These are phyloP conservation scores for Paralichthys olivaceus DNA, from an alignment of 2,113 vertebrate species.

Conservation along the genomic window DNA sequence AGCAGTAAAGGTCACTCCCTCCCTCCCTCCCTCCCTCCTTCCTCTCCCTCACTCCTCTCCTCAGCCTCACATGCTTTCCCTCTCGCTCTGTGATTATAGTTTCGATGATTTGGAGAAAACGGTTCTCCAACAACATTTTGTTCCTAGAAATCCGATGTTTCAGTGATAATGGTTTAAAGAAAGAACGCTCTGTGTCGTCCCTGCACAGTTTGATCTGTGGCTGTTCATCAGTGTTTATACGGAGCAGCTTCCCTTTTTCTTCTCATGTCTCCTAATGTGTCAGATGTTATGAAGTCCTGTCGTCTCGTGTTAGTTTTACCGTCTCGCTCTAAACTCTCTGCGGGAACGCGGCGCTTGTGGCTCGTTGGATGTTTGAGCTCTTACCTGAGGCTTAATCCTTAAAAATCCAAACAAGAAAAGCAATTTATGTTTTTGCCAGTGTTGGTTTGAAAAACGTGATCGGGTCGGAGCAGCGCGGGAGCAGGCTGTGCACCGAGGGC, in stretches of 20 bases:
- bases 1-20: neutral
- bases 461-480: too few species aligned
- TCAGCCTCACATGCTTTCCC: too few species aligned
- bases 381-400: neutral
- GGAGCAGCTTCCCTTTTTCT: slow-evolving; percentile 6
- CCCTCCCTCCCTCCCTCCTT: neutral
- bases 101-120: neutral
- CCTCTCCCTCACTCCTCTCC: neutral
- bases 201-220: neutral
- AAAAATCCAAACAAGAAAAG: neutral
- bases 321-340: neutral
- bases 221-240: slow-evolving; percentile 30
- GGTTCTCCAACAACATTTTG: too few species aligned
- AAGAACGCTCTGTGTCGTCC: neutral
- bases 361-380: neutral
- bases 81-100: neutral
- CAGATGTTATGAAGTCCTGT: slow-evolving; percentile 31
- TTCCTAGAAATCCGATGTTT: neutral
- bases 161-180: neutral
- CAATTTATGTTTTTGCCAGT: too few species aligned
- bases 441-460: too few species aligned
- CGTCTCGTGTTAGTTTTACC: slow-evolving; percentile 1
- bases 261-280: slow-evolving; percentile 19
- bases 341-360: too few species aligned
- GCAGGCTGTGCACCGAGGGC: neutral